Conservation (phyloP, 2,797 vertebrate genomes). For the Sitta carolinensis region DNA sequence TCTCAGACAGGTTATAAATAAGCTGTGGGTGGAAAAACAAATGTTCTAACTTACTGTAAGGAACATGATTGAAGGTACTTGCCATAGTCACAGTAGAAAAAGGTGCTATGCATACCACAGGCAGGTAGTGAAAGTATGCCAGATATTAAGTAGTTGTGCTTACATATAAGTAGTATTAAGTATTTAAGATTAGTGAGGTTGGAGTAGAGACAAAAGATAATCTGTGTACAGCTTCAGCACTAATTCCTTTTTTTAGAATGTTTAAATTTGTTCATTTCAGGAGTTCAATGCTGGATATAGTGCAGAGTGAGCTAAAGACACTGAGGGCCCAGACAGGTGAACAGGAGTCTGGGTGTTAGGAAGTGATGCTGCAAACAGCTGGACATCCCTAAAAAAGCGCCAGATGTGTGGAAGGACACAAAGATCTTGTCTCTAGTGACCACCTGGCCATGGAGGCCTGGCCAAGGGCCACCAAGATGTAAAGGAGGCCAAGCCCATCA, state of each 20-base stretch:
- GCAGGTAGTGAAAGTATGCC: conserved; percentile 3
- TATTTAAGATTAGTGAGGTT: conserved; percentile 8
- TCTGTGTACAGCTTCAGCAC: not conserved
- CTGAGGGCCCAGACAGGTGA: not conserved
- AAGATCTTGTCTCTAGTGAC: not conserved
- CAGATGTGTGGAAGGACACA: not conserved
- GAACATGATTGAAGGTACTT: not conserved
- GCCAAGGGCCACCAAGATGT: not conserved
- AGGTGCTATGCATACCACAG: not conserved
- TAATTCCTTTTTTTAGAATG: not conserved
- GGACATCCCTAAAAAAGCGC: not conserved
- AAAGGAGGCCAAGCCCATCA: not conserved
- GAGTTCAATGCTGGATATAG: not conserved
- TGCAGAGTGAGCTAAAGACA: not conserved
- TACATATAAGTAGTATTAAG: conserved; percentile 13
- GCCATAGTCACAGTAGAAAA: not conserved
- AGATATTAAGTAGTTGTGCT: conserved; percentile 15
- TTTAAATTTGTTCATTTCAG: not conserved
- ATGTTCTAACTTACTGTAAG: not conserved
- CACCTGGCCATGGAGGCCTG: not conserved
- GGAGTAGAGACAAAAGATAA: conserved; percentile 17
- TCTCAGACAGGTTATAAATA: not conserved
- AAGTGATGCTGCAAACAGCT: not conserved
- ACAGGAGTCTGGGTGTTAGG: not conserved
- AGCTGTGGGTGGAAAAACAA: not conserved